Conservation (phyloP, 2,797 vertebrate genomes). For the Falco rusticolus region DNA sequence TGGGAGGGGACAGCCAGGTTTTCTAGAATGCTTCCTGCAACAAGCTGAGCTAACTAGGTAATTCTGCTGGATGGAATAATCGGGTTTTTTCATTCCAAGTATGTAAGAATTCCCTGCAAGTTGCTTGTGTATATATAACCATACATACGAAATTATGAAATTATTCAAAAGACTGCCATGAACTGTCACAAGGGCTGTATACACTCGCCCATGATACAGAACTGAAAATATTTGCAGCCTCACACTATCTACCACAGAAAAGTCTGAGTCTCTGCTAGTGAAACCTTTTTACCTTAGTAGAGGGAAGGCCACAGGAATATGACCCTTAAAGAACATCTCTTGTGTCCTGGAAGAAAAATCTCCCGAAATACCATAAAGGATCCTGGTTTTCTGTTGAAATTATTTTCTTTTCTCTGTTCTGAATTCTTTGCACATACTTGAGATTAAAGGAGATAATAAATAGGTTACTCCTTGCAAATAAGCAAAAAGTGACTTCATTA, state of each 20-base stretch:
- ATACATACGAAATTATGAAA: not conserved
- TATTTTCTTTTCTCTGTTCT: not conserved
- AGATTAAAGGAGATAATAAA: not conserved
- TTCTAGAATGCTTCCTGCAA: not conserved
- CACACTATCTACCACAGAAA: not conserved
- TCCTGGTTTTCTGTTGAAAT: not conserved
- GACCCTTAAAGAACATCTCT: not conserved
- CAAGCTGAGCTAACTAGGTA: not conserved
- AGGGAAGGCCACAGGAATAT: not conserved
- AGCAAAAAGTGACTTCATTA: not conserved
- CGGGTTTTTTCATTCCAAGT: not conserved
- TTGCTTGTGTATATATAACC: not conserved
- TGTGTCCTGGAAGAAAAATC: not conserved
- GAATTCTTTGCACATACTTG: not conserved
- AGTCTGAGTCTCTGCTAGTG: not conserved
- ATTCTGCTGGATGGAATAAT: not conserved
- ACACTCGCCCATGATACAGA: rapidly evolving
- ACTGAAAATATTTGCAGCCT: not conserved
- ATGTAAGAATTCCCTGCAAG: not conserved
- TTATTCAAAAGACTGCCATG: not conserved
- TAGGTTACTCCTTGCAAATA: not conserved
- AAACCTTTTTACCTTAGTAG: not conserved
- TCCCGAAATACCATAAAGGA: not conserved
- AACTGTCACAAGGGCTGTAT: not conserved
- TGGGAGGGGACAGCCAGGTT: not conserved